Conservation (phyloP, 1,140 invertebrate species). For the Whitmania pigra region DNA sequence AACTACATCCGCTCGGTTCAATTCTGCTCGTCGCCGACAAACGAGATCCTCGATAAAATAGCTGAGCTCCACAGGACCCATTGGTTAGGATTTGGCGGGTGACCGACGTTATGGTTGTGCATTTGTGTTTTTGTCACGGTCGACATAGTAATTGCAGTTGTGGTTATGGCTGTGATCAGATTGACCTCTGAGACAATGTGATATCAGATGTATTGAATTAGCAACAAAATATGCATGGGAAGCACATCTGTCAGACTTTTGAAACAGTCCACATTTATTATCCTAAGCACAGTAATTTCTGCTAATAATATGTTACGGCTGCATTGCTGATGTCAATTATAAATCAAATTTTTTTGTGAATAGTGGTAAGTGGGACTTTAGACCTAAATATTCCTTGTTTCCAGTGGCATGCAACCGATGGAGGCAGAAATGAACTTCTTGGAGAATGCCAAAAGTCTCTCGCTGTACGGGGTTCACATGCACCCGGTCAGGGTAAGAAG, state of each 20-base stretch:
- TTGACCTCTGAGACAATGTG: no score
- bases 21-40: slow-evolving; percentile 58
- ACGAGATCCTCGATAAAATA: slow-evolving; percentile 81
- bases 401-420: slow-evolving; percentile 80
- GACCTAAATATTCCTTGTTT: slow-evolving; percentile 26
- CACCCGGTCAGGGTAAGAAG: slow-evolving; percentile 66
- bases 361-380: no score
- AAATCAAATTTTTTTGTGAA: neutral
- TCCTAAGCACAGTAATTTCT: neutral
- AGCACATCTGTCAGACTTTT: no score
- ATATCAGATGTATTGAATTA: no score
- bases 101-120: neutral
- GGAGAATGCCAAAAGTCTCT: slow-evolving; percentile 92
- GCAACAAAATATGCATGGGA: no score
- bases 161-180: no score
- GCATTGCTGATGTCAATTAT: neutral
- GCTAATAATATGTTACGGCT: neutral
- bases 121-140: no score
- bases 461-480: slow-evolving; percentile 93
- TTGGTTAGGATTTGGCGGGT: slow-evolving; percentile 51
- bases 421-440: slow-evolving; percentile 90
- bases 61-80: slow-evolving; percentile 86
- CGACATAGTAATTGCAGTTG: no score
- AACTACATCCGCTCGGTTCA: slow-evolving; percentile 77
- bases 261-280: no score